Evolutionary conservation across 2,797 vertebrate species (phyloP).

Genomic region (Hoplostethus atlanticus): DNA sequence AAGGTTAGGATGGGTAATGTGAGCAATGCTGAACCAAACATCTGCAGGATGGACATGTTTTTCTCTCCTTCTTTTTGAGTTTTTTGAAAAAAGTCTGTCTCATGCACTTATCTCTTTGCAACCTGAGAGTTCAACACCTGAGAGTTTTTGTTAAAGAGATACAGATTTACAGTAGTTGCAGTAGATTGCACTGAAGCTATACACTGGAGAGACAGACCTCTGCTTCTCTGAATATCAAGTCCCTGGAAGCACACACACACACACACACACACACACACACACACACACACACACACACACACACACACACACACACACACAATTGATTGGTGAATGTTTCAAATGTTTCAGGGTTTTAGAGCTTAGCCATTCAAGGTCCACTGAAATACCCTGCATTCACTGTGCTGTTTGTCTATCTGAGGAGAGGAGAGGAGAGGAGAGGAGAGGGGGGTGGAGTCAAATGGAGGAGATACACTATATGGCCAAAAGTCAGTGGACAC

Average conservation of each 20-base stretch:
- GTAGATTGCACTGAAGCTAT: constrained; percentile 46
- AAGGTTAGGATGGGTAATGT: too few relatives aligned
- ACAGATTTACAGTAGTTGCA: constrained; percentile 50
- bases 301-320: constrained; percentile 29
- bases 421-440: constrained; percentile 16
- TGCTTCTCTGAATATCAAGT: constrained; percentile 60
- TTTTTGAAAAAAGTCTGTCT: neutral
- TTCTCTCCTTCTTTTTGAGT: neutral
- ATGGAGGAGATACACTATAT: too few relatives aligned
- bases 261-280: constrained; percentile 9
- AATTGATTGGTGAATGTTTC: constrained; percentile 47
- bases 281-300: constrained; percentile 1
- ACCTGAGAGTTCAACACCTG: constrained; percentile 30
- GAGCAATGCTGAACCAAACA: too few relatives aligned
- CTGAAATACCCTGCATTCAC: constrained; percentile 43
- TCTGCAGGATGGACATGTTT: neutral
- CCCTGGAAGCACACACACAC: constrained; percentile 1
- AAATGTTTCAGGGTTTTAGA: constrained; percentile 45
- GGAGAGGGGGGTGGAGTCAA: neutral
- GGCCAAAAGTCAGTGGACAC: too few relatives aligned
- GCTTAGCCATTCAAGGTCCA: constrained; percentile 46
- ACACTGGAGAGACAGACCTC: constrained; percentile 43
- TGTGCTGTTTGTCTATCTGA: constrained; percentile 29
- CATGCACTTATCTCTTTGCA: constrained; percentile 23
- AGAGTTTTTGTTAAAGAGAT: constrained; percentile 40